Evolutionary conservation across 2,797 vertebrate species (phyloP), one percentile per base, ranked within the genome.

Genomic region (Cetoscarus ocellatus): DNA sequence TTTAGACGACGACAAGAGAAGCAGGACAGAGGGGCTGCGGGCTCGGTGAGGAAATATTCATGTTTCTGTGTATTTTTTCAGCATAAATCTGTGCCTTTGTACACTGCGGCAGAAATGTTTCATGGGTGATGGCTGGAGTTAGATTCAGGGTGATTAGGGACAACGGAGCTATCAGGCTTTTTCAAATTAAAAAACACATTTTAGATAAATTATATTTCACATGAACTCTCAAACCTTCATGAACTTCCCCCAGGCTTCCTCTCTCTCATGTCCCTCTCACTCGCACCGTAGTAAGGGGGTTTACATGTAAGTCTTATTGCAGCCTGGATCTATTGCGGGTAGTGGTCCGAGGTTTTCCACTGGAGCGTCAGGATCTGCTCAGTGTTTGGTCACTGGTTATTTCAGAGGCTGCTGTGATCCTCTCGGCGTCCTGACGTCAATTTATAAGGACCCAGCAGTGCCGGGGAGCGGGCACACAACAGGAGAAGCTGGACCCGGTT

Each of bases 341-440:
- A 74, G 49, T 57, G 19, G 67, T 79, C 67, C 57, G 68, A 82
- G 79, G 72, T 82, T 75, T 88, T 88, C 79, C 77, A 83, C 12
- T 34, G 67, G 73, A 70, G 66, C 89, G 87, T 91, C 85, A 90
- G 79, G 56, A 27, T 75, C 75, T 15, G 65, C 64, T 69, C 70
- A 15, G 65, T 36, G 78, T 87, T 84, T 61, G 75, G 45, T 92
- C 90, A 93, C 76, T 75, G 83, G 77, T 84, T 93, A 93, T 93
- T 93, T 93, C 89, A 7, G 87, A 86, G 61, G 65, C 73, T 11
- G 85, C 73, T 10, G 84, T 86, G 86, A 85, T 70, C 67, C 69
- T 73, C 76, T 39, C 75, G 83, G 82, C 74, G 78, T 79, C 71
- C 80, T 93, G 92, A 93, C 93, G 92, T 93, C 92, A 93, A 14